These are phyloP conservation scores for Lutjanus campechanus DNA, from an alignment of 2,797 vertebrate species.

Conservation along the genomic window DNA sequence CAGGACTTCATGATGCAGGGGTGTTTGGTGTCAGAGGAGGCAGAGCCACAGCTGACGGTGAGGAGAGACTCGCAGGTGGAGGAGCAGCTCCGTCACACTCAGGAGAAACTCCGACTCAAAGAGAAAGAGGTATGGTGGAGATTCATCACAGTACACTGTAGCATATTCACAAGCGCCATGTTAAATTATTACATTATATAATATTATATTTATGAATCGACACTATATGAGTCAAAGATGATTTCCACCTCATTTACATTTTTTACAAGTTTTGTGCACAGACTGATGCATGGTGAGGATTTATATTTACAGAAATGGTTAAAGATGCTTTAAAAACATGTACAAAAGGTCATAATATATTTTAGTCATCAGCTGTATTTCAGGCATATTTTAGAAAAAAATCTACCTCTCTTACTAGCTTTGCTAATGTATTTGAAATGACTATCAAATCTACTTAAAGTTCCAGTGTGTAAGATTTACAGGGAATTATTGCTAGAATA, in stretches of 20 bases:
- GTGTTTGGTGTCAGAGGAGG: slow-evolving; percentile 38
- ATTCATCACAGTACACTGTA: rapidly evolving
- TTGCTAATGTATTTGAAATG: background rate
- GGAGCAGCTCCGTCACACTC: slow-evolving; percentile 83
- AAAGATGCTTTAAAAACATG: background rate
- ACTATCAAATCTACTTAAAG: background rate
- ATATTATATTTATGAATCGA: background rate
- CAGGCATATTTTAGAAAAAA: background rate
- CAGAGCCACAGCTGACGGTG: slow-evolving; percentile 20
- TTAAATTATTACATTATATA: slow-evolving; percentile 1
- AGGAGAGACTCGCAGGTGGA: slow-evolving; percentile 56
- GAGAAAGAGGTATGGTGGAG: slow-evolving; percentile 89
- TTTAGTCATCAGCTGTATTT: background rate
- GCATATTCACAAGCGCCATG: background rate
- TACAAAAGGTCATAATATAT: background rate
- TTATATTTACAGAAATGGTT: background rate
- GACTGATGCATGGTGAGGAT: background rate
- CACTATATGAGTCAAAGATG: background rate
- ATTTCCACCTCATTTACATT: background rate
- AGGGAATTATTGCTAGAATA: too few relatives aligned
- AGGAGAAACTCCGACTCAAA: slow-evolving; percentile 86
- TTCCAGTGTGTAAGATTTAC: too few relatives aligned
- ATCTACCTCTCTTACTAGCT: background rate
- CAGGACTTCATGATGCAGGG: slow-evolving; percentile 58
- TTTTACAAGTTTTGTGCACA: background rate